Base-by-base conservation (phyloP, 2,113 vertebrate species). In the Sapayoa aenigma region DNA sequence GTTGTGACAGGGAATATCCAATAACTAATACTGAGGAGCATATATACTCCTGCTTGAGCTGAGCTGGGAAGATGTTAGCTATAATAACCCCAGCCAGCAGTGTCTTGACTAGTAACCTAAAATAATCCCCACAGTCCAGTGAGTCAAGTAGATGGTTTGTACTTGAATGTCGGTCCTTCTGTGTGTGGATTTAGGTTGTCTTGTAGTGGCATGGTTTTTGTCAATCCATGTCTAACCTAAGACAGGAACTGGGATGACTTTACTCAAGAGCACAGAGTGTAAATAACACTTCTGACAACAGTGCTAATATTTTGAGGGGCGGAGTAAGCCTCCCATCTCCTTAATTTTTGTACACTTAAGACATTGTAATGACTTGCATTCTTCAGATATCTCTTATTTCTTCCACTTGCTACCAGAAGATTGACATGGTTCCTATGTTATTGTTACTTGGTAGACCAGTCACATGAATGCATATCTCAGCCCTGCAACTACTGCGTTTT, bases 271-370 rank as follows among this genome's bases (percentile, higher is more conserved):
- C 50, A 25, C 46, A 46, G 60, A 47, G 60, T 33, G 49, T 95
- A 94, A 96, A 72, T 82, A 92, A 60, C 28, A 44, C 41, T 93
- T 92, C 80, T 76, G 77, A 52, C 85, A 84, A 50, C 39, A 50
- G 23, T 80, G 60, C 79, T 86, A 55, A 16, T 68, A 52, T 63
- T 80, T 63, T 69, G 62, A 73, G 68, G 15, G 8, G 52, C 74
- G 52, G 24, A 84, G 60, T 60, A 84, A 89, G 25, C 37, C 46
- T 92, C 12, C 59, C 3, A 2, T 50, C 41, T 88, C 75, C 62
- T 72, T 79, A 56, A 46, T 59, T 78, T 74, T 86, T 74, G 35
- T 58, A n/a, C 13, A 4, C 37, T 91, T 89, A 62, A 67, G 24
- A 59, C 30, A 8, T 63, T 77, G 41, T 74, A 93, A 37, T 92